Evolutionary conservation across 2,113 vertebrate species (phyloP).

Genomic region (Sturnira hondurensis): DNA sequence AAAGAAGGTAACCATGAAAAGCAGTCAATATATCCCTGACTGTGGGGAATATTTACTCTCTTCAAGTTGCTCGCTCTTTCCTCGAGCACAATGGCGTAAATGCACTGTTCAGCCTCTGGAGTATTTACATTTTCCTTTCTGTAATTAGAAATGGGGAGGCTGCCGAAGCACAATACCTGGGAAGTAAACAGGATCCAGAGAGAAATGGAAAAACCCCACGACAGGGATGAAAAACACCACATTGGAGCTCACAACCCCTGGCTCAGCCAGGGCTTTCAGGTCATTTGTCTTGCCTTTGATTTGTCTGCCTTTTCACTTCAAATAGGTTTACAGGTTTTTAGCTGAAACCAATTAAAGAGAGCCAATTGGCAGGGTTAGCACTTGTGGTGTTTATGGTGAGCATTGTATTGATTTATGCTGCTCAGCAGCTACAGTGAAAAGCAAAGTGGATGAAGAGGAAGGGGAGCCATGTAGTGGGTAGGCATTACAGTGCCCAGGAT

Average conservation of each 20-base stretch:
- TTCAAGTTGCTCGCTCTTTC: slow-evolving; percentile 77
- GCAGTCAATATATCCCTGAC: slow-evolving; percentile 78
- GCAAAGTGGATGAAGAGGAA: slow-evolving; percentile 44
- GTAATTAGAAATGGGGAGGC: slow-evolving; percentile 74
- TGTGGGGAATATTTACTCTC: slow-evolving; percentile 79
- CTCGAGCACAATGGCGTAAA: slow-evolving; percentile 76
- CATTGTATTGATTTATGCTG: slow-evolving; percentile 61
- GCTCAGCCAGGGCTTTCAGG: background rate
- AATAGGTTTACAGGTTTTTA: slow-evolving; percentile 73
- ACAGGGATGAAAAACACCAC: slow-evolving; percentile 49
- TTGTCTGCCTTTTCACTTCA: slow-evolving; percentile 63
- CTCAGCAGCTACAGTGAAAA: slow-evolving; percentile 33
- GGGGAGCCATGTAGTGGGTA: background rate
- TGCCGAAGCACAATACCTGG: slow-evolving; percentile 37
- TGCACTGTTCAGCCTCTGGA: slow-evolving; percentile 72
- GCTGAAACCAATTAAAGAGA: slow-evolving; percentile 74
- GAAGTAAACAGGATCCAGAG: slow-evolving; percentile 56
- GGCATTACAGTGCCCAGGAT: background rate
- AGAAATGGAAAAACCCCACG: slow-evolving; percentile 46
- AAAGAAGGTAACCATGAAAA: slow-evolving; percentile 75
- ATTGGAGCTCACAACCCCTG: background rate
- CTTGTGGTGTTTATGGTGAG: slow-evolving; percentile 69
- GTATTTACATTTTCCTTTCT: slow-evolving; percentile 72
- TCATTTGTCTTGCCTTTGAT: slow-evolving; percentile 65
- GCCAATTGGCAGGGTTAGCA: slow-evolving; percentile 74